Conservation (phyloP, 2,888 invertebrate species). For the Caenorhabditis auriculariae region DNA sequence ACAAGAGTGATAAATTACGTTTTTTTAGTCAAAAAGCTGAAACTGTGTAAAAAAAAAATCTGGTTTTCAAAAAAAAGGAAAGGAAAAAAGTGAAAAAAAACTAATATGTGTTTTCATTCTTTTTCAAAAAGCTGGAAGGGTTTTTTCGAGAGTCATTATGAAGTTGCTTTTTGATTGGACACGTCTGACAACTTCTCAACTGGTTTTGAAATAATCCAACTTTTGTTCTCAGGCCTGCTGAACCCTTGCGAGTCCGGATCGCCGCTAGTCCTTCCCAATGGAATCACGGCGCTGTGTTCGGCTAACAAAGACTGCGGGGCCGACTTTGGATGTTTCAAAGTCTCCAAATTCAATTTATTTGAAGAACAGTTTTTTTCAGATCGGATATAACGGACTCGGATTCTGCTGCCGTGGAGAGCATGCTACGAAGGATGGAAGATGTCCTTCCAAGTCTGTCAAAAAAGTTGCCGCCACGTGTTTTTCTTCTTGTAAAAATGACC, state of each 20-base stretch:
- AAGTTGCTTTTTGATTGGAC: too few species aligned
- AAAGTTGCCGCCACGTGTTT: conserved; percentile 24
- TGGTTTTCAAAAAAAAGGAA: too few species aligned
- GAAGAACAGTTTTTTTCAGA: conserved; percentile 21
- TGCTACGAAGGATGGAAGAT: conserved; percentile 27
- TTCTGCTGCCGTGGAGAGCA: conserved; percentile 57
- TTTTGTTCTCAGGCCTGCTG: conserved; percentile 51
- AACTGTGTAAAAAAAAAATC: too few species aligned
- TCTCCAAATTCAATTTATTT: conserved; percentile 9
- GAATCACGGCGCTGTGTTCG: conserved; percentile 59
- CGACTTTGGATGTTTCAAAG: conserved; percentile 45
- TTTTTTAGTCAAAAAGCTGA: too few species aligned
- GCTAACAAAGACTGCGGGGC: conserved; percentile 44
- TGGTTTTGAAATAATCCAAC: too few species aligned
- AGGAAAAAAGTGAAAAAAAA: too few species aligned
- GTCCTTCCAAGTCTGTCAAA: conserved; percentile 38
- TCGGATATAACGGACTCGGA: conserved; percentile 61
- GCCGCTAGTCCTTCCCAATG: conserved; percentile 65
- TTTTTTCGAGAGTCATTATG: too few species aligned
- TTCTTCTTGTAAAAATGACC: conserved; percentile 38
- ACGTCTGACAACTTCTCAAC: too few species aligned
- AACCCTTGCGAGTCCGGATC: conserved; percentile 75
- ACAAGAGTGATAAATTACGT: too few species aligned
- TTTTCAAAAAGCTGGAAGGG: too few species aligned
- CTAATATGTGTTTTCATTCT: too few species aligned